Base-by-base conservation (phyloP, 1,140 invertebrate species). In the Drosophila cardini region DNA sequence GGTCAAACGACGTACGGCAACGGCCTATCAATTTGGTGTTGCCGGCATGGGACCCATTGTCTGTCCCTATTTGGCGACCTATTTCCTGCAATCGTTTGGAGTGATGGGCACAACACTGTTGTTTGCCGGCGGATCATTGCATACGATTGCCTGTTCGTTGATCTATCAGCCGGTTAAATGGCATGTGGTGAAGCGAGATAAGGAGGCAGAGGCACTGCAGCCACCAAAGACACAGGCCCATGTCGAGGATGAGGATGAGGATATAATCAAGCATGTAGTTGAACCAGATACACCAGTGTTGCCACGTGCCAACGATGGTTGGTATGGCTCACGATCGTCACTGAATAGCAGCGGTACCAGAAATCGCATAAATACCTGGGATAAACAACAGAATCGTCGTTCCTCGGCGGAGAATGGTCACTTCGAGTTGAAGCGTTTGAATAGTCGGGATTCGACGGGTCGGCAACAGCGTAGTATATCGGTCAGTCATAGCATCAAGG, bases 141-240 rank as follows among this genome's bases (percentile, higher is more conserved):
- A 95, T 76, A 93, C 94, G 1, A 89, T 95, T 32, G 93, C 93
- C 21, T 94, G 93, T 46, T 93, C 94, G 16, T 90, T 95, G 63
- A 86, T 95, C 45, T 86, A 95, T 38, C 95, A 95, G 76, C 95
- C 95, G n/a, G 94, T 95, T 5, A 93, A 93, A 78, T 94, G 93
- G 94, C 95, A 96, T 85, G 91, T 93, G 38, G 94, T 94, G 76
- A 89, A 83, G 70, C 72, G 70, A 10, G 64, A 93, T 76, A 92
- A 43, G 40, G 86, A 90, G 21, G 78, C 81, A 0, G 85, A 90
- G 63, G 78, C 86, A 16, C 40, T 81, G 57, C 71, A 90, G 64
- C 62, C 43, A 15, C 40, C 3, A 0, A 69, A 79, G n/a, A 40
- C 71, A 4, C 60, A 63, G 50, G 56, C 69, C 1, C 58, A 52